Conservation (phyloP, 1,140 invertebrate species). For the Atta cephalotes region DNA sequence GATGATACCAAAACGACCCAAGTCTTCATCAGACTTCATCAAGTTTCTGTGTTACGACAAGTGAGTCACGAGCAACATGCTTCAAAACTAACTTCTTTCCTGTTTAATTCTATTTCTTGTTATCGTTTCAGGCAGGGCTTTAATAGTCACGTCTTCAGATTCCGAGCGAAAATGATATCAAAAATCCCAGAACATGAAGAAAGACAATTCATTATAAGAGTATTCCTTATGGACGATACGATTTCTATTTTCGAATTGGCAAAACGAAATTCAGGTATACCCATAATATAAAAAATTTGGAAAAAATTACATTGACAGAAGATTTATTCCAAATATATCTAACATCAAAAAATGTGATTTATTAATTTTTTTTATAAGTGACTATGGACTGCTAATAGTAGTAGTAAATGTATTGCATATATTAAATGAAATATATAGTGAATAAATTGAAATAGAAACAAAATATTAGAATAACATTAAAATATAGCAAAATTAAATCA, state of each 20-base stretch:
- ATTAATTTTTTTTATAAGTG: background rate
- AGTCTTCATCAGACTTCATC: constrained; percentile 91
- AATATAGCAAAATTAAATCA: constrained; percentile 67
- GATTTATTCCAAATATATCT: background rate
- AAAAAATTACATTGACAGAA: background rate
- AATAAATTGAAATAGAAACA: background rate
- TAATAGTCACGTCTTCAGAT: constrained; percentile 93
- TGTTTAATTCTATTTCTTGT: background rate
- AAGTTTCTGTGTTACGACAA: constrained; percentile 94
- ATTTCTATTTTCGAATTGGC: constrained; percentile 93
- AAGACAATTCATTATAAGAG: constrained; percentile 93
- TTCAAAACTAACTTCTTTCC: background rate
- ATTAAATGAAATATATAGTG: background rate
- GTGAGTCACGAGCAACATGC: constrained; percentile 77
- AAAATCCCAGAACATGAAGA: constrained; percentile 89
- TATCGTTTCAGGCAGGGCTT: constrained; percentile 88
- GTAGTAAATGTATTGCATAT: too few relatives aligned
- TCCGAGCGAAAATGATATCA: constrained; percentile 91
- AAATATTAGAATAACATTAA: background rate
- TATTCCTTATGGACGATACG: constrained; percentile 94
- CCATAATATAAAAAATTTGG: background rate
- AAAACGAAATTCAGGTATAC: constrained; percentile 90
- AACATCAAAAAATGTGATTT: background rate
- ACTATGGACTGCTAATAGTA: background rate
- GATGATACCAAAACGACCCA: constrained; percentile 91